Evolutionary conservation across 2,888 invertebrate genomes (phyloP), one percentile per base, ranked within the genome.

Genomic region (Ennomos erosarius): DNA sequence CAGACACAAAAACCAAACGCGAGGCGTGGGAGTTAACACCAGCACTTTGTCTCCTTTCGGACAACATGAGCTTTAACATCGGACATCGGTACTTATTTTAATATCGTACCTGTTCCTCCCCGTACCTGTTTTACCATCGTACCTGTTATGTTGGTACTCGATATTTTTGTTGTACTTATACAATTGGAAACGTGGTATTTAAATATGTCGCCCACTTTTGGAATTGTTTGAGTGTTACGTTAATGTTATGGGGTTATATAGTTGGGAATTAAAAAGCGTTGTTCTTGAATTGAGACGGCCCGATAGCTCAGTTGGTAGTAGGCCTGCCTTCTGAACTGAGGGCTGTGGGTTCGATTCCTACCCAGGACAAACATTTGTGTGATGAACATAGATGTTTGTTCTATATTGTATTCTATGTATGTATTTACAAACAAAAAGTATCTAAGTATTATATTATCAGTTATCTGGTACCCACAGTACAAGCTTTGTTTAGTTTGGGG

Each of bases 41-140:
- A 33, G 26, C 53, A 49, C 54, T 59, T 59, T 59, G 59, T 59
- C 54, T 44, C 47, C 36, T 54, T 45, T 12, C 45, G 12, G 33
- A 10, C 46, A 33, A 59, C 59, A 59, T 46, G 54, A 13, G 59
- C 59, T 54, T 59, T 59, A 46, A 49, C 46, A 52, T 47, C n/a
- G 33, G 3, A 42, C 42, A 39, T 45, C 13, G 38, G 16, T 45
- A 33, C 51, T 12, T 38, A 11, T 1, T 43, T 11, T 11, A 12
- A 36, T 47, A 36, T 26, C 33, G 37, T 47, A 49, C 37, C 16
- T 11, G 11, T 35, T 42, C 48, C 47, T 48, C 6, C 26, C 26
- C 12, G 50, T 50, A 9, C 12, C 16, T 44, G 10, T 10, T 35
- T 35, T 48, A 49, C 48, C 34, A 13, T 10, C 9, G 16, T 16